Base-by-base conservation (phyloP, 2,113 vertebrate genomes). In the Vireo altiloquus region DNA sequence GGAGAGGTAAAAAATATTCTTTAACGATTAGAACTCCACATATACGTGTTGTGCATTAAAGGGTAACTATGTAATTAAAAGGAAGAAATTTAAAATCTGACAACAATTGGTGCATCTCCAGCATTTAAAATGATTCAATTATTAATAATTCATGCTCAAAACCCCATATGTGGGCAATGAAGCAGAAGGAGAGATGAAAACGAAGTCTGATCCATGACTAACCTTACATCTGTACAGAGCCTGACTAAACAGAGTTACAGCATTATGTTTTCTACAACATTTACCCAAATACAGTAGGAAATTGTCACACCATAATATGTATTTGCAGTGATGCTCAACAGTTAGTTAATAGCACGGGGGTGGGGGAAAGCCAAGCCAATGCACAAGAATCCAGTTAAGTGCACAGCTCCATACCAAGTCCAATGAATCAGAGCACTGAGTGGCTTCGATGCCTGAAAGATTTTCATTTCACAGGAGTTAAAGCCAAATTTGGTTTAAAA, bases 11-110 rank as follows among this genome's bases (percentile, higher is more conserved):
- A 96, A 95, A 95, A 78, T 64, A 70, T 74, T 96, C 90, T 91
- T 90, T 87, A 91, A 96, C 88, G 96, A 96, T 96, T 95, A 96
- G 66, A 94, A 97, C 81, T 95, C 87, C 93, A 94, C 91, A 82
- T 86, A 97, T 97, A 96, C 90, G 81, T 97, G 96, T 92, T 95
- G 96, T 96, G 97, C 94, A 96, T 96, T 90, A 53, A 90, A 56
- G 28, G 74, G 97, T 98, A 96, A 98, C 98, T 98, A 98, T 97
- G 93, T 95, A 99, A 99, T 98, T 96, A 99, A 94, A 96, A 98
- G 97, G 98, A 98, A 98, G 98, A 98, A 97, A 99, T 99, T 98
- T 98, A 96, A 98, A 99, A 98, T 97, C 98, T 98, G 98, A 99
- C 98, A 99, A 98, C 98, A 96, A 98, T 98, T 98, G 98, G 97